phyloP scores from a whole-genome alignment of 2,888 invertebrate species.

The Meganola albula region DNA sequence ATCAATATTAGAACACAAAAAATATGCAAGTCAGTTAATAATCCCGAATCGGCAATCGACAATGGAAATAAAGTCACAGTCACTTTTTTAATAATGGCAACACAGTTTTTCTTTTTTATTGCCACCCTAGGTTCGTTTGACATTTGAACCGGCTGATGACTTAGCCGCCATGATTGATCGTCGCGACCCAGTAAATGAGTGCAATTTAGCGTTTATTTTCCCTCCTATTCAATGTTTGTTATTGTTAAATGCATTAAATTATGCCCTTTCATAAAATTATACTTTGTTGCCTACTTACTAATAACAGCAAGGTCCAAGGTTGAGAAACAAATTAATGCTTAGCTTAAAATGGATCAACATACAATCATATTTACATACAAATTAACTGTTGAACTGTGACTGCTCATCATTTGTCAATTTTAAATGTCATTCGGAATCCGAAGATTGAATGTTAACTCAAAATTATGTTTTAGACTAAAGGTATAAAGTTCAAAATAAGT shows the following conservation, averaged over 20 bases:
- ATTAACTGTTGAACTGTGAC: slow-evolving; percentile 68
- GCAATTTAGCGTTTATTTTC: slow-evolving; percentile 74
- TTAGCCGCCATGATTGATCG: slow-evolving; percentile 74
- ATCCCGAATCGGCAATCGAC: slow-evolving; percentile 76
- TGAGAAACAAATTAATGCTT: slow-evolving; percentile 26
- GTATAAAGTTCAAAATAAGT: too few species aligned
- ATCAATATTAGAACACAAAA: slow-evolving; percentile 78
- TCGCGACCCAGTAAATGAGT: slow-evolving; percentile 72
- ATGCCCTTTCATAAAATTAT: slow-evolving; percentile 19
- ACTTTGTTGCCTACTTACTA: too few species aligned
- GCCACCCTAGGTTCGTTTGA: slow-evolving; percentile 76
- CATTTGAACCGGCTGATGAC: slow-evolving; percentile 77
- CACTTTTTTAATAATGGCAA: slow-evolving; percentile 77
- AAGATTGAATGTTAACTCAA: slow-evolving; percentile 36
- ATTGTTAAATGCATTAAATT: slow-evolving; percentile 52
- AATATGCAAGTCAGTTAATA: slow-evolving; percentile 78
- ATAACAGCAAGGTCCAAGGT: slow-evolving; percentile 5
- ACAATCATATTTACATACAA: slow-evolving; percentile 64
- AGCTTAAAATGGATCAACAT: slow-evolving; percentile 34
- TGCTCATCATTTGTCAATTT: slow-evolving; percentile 69
- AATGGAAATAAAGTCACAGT: slow-evolving; percentile 78
- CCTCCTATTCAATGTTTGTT: slow-evolving; percentile 60
- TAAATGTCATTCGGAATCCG: slow-evolving; percentile 62
- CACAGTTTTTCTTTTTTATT: slow-evolving; percentile 68
- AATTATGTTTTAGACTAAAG: slow-evolving; percentile 29